Base-by-base conservation (phyloP, 2,797 vertebrate species). In the Todus mexicanus region DNA sequence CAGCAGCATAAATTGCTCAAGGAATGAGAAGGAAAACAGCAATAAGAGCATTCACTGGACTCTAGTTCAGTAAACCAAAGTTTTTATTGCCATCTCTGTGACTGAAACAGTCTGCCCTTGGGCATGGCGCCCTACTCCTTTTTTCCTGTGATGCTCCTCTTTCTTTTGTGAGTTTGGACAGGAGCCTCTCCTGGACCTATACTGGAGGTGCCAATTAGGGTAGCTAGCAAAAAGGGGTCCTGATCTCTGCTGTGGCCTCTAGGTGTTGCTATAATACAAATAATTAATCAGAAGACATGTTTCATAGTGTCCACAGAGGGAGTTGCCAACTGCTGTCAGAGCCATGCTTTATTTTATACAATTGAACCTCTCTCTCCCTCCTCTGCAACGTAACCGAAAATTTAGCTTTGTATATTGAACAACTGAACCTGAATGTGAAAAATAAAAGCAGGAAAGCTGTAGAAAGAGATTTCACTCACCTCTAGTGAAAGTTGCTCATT, bases 231-330 rank as follows among this genome's bases (percentile, higher is more conserved):
- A 91, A 81, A 29, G 77, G 75, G 87, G 92, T 87, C 93, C 66
- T 78, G 79, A 81, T 94, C 73, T 96, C 87, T 78, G 29, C n/a
- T 94, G 76, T 70, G 82, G 95, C 95, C 95, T 96, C 94, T 96
- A 96, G 95, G 93, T 96, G 91, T 81, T 96, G 93, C 95, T 96
- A 37, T 94, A 96, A 90, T 95, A 95, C 93, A 96, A 95, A 93
- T 84, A 92, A 95, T 95, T 95, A 91, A 86, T 91, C 90, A 94
- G 89, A 95, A 83, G 26, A 19, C 15, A 29, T 15, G 48, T 68
- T 87, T 51, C 56, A 38, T 51, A 43, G 65, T 31, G 22, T 78
- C 74, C 84, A 23, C 10, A 35, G 76, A 87, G 65, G 43, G 47
- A 83, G 56, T 63, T 89, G 86, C n/a, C 53, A 82, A 38, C 90